A percentile compares a stretch with the other conserved stretches of the same genome.
Evolutionary conservation across 2,113 vertebrate genomes (phyloP).

Genomic region (Myxocyprinus asiaticus): DNA sequence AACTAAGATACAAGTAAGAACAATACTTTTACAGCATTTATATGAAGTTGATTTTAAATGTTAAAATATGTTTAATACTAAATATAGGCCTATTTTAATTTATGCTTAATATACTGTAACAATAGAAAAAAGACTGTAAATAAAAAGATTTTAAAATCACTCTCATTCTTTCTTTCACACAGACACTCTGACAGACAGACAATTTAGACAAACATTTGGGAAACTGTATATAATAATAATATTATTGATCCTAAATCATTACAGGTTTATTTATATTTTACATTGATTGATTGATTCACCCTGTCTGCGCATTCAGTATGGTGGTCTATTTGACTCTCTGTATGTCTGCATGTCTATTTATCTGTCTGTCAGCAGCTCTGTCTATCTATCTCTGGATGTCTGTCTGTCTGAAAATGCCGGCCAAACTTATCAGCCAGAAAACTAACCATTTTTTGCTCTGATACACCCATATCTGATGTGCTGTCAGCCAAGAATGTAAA

Average conservation of each 20-base stretch:
- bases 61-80: not conserved
- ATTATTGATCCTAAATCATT: not conserved
- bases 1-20: no score
- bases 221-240: no score
- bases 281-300: not conserved
- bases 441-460: slow-evolving; percentile 35
- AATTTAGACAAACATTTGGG: no score
- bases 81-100: no score
- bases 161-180: no score
- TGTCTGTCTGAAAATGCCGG: not conserved
- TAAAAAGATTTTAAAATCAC: no score
- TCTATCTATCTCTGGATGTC: not conserved
- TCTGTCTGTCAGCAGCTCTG: not conserved
- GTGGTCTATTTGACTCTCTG: not conserved
- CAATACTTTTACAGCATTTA: no score
- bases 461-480: slow-evolving; percentile 23
- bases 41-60: not conserved
- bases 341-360: not conserved
- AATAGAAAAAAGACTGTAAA: no score
- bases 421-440: slow-evolving; percentile 31
- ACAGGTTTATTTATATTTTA: not conserved
- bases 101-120: no score
- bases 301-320: not conserved
- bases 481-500: slow-evolving; percentile 42
- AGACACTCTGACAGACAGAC: no score